These are phyloP conservation scores for Dyspetes luteomarginatus DNA, from an alignment of 2,888 invertebrate genomes.

Conservation along the genomic window DNA sequence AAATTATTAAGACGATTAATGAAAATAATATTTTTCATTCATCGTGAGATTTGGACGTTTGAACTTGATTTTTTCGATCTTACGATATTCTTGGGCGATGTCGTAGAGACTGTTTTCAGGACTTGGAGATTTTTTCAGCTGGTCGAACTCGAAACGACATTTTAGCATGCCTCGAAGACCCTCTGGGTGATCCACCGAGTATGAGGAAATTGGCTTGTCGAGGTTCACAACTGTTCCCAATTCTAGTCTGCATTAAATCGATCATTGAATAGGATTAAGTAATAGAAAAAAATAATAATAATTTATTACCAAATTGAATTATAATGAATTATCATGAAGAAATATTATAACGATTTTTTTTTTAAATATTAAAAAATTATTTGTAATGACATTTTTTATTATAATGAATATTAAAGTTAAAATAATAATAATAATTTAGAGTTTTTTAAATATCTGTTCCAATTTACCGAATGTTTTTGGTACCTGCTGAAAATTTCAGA, in stretches of 20 bases:
- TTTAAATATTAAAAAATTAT: neutral
- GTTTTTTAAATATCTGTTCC: neutral
- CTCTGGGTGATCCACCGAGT: slow-evolving; percentile 62
- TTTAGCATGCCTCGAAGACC: slow-evolving; percentile 40
- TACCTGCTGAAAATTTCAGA: slow-evolving; percentile 66
- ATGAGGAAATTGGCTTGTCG: slow-evolving; percentile 62
- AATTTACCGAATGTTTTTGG: slow-evolving; percentile 68
- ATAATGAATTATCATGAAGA: neutral
- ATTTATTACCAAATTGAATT: neutral
- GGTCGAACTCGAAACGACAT: slow-evolving; percentile 63
- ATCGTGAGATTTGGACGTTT: neutral
- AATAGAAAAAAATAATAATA: neutral
- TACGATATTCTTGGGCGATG: slow-evolving; percentile 63
- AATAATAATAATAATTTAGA: neutral
- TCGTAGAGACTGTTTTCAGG: slow-evolving; percentile 62
- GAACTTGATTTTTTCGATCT: slow-evolving; percentile 31
- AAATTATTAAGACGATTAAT: neutral
- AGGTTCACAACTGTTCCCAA: slow-evolving; percentile 71
- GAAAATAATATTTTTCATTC: neutral
- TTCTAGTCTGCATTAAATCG: slow-evolving; percentile 69
- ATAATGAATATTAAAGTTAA: neutral
- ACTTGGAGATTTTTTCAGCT: slow-evolving; percentile 26
- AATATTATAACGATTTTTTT: neutral
- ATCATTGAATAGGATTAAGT: neutral
- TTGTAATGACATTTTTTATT: neutral